Percentiles rank a stretch among this genome's conserved stretches.
phyloP scores from a whole-genome alignment of 1,140 invertebrate genomes.

The Sipha flava region DNA sequence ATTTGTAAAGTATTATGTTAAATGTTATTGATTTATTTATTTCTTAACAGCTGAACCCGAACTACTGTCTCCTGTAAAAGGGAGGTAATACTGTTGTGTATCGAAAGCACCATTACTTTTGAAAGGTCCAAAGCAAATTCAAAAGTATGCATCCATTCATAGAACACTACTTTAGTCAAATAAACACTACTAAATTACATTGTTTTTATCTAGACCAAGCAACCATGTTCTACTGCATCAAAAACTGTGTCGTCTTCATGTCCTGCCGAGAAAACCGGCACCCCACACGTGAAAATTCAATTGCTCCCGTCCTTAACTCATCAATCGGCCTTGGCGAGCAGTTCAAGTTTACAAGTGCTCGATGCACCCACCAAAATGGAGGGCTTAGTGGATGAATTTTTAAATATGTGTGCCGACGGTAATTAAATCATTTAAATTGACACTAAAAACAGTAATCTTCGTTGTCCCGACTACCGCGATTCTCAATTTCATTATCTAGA shows the following conservation, averaged over 20 bases:
- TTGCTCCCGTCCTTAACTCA: neutral
- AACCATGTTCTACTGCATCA: constrained; percentile 26
- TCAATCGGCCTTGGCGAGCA: constrained; percentile 19
- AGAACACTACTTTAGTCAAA: neutral
- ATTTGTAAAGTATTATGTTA: no score
- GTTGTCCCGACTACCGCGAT: no score
- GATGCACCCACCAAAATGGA: constrained; percentile 35
- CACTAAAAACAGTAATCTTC: no score
- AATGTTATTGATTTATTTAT: no score
- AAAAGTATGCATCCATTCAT: neutral
- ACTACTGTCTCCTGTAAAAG: constrained; percentile 27
- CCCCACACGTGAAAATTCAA: constrained; percentile 23
- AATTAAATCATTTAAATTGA: neutral
- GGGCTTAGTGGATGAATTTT: constrained; percentile 34
- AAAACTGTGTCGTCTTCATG: constrained; percentile 30
- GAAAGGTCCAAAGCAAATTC: constrained; percentile 18
- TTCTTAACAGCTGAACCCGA: neutral
- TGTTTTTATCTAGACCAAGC: constrained; percentile 2
- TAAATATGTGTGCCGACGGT: constrained; percentile 25
- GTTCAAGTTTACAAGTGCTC: constrained; percentile 15
- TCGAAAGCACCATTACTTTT: constrained; percentile 30
- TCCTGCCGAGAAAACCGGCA: constrained; percentile 33
- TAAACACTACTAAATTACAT: neutral
- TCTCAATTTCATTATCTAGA: no score
- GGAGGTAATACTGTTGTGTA: constrained; percentile 27